Evolutionary conservation across 2,797 vertebrate genomes (phyloP).

Genomic region (Novumbra hubbsi): DNA sequence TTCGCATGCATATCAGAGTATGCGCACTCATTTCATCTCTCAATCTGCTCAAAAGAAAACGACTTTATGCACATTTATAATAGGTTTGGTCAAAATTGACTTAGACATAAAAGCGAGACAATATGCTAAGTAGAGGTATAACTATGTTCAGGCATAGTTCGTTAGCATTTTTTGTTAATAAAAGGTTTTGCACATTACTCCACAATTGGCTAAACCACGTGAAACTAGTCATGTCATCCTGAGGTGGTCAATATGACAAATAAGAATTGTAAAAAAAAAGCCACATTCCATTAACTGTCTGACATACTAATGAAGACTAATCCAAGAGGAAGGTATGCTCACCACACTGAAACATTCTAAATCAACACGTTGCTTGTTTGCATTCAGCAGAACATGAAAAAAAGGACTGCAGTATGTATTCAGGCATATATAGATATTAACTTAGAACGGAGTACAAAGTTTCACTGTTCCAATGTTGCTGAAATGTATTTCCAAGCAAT

Average conservation of each 20-base stretch:
- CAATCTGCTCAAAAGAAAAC: background rate
- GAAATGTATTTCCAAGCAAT: background rate
- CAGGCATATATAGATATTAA: background rate
- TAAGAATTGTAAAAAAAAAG: no score
- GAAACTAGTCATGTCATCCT: background rate
- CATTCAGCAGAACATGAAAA: background rate
- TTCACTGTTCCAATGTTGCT: background rate
- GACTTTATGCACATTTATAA: background rate
- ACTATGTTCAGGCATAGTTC: background rate
- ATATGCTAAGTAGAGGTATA: background rate
- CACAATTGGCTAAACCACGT: background rate
- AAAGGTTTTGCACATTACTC: background rate
- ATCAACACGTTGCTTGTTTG: background rate
- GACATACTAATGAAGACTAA: background rate
- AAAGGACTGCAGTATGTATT: background rate
- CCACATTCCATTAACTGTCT: background rate
- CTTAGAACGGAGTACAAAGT: background rate
- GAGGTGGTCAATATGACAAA: background rate
- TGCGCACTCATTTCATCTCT: background rate
- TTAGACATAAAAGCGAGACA: background rate
- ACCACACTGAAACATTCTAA: background rate
- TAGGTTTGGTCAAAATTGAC: background rate
- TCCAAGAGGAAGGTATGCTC: background rate
- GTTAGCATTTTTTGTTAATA: background rate
- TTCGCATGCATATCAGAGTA: background rate